A percentile compares a stretch with the other conserved stretches of the same genome.
phyloP scores from a whole-genome alignment of 2,888 invertebrate species.

The Phengaris alcon region DNA sequence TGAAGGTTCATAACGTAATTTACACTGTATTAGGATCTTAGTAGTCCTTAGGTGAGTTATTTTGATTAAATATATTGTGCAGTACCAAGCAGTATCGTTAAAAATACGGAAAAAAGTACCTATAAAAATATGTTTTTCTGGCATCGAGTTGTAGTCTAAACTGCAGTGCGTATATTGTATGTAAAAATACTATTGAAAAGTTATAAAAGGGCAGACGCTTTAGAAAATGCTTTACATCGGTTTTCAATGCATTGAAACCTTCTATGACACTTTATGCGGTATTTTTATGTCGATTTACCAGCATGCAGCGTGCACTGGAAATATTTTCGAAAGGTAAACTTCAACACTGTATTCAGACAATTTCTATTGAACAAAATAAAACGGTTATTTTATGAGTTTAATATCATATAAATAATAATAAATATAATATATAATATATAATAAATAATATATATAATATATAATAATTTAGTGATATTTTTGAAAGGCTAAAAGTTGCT shows the following conservation, averaged over 20 bases:
- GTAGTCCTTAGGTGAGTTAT: neutral
- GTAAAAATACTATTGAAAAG: neutral
- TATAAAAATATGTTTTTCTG: neutral
- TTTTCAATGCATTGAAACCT: neutral
- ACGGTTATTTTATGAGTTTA: neutral
- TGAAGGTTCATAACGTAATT: neutral
- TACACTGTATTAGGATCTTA: neutral
- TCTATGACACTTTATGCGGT: slow-evolving; percentile 11
- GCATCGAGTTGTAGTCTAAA: neutral
- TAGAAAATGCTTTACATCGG: slow-evolving; percentile 12
- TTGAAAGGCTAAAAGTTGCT: neutral
- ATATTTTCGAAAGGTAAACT: neutral
- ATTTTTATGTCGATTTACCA: neutral
- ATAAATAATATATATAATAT: too few species aligned
- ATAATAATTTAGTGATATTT: too few species aligned
- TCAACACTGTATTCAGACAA: neutral
- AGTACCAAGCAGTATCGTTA: neutral
- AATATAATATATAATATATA: too few species aligned
- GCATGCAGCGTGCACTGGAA: neutral
- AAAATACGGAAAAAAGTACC: too few species aligned
- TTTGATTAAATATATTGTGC: neutral
- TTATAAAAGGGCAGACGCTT: slow-evolving; percentile 8
- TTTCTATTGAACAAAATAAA: neutral
- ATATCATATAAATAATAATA: too few species aligned
- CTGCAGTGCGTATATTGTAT: neutral